Evolutionary conservation across 1,140 invertebrate species (phyloP).

Genomic region (Akabosia matsudoensis): DNA sequence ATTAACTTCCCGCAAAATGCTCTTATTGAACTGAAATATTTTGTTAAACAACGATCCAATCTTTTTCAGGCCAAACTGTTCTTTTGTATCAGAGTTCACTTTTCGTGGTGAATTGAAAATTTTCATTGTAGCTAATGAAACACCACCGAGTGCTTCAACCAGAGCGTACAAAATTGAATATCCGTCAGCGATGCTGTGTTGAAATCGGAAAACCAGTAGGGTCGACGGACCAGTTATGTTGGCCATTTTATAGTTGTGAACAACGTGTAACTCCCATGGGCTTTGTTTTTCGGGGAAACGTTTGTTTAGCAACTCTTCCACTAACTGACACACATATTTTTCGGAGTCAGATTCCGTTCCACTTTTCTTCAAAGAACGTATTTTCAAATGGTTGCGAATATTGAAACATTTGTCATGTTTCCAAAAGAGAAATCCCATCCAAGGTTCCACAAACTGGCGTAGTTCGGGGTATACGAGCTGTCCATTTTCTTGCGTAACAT

Average conservation of each 20-base stretch:
- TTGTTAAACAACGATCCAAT: background rate
- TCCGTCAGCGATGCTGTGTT: background rate
- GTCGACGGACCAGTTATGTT: background rate
- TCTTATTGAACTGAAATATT: background rate
- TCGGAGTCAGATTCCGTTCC: background rate
- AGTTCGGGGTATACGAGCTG: background rate
- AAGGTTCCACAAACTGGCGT: background rate
- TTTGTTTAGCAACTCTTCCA: background rate
- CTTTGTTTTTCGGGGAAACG: background rate
- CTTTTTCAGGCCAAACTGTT: background rate
- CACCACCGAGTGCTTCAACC: background rate
- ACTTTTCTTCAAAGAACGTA: background rate
- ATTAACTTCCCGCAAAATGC: background rate
- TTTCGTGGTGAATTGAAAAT: background rate
- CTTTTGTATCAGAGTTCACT: background rate
- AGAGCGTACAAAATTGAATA: background rate
- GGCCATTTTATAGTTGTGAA: background rate
- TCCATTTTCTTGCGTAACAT: background rate
- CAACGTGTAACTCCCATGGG: background rate
- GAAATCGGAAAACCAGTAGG: background rate
- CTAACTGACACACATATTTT: background rate
- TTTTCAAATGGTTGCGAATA: background rate
- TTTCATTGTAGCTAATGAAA: background rate
- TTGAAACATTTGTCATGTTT: background rate
- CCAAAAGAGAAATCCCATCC: slow-evolving; percentile 23